Conservation (phyloP, 2,797 vertebrate species). For the Rhincodon typus region DNA sequence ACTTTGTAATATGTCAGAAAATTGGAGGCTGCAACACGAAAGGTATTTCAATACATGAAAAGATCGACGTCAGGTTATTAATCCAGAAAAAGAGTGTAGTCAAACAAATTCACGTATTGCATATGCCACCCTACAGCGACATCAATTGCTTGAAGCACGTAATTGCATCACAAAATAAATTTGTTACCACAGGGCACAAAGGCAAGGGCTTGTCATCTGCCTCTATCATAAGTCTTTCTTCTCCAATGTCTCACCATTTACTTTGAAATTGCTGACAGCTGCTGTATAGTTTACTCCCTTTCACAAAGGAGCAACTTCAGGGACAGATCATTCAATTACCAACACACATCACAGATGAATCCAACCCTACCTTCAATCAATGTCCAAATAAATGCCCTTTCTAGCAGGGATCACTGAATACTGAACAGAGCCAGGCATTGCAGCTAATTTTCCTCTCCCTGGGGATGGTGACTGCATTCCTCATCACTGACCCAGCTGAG, state of each 20-base stretch:
- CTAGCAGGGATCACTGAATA: not conserved
- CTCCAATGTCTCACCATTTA: not conserved
- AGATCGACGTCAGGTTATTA: not conserved
- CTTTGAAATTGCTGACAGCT: not conserved
- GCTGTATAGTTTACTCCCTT: not conserved
- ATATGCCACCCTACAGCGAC: not conserved
- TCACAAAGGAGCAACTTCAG: not conserved
- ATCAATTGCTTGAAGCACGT: not conserved
- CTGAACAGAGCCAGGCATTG: not conserved
- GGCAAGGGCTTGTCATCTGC: not conserved
- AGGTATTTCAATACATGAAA: not conserved
- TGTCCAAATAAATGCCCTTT: constrained; percentile 18
- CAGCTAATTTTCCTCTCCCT: not conserved
- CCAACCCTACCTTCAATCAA: not conserved
- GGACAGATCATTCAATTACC: constrained; percentile 9
- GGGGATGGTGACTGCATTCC: not conserved
- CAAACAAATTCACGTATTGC: constrained; percentile 3
- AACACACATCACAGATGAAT: not conserved
- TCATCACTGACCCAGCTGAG: not conserved
- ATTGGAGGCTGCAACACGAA: not conserved
- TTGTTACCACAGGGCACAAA: not conserved
- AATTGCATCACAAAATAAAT: not conserved
- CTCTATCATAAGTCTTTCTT: not conserved
- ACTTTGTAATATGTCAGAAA: not conserved
- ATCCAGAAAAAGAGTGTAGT: not conserved